Evolutionary conservation across 2,888 invertebrate genomes (phyloP), one percentile per base, ranked within the genome.

Genomic region (Formica aserva): DNA sequence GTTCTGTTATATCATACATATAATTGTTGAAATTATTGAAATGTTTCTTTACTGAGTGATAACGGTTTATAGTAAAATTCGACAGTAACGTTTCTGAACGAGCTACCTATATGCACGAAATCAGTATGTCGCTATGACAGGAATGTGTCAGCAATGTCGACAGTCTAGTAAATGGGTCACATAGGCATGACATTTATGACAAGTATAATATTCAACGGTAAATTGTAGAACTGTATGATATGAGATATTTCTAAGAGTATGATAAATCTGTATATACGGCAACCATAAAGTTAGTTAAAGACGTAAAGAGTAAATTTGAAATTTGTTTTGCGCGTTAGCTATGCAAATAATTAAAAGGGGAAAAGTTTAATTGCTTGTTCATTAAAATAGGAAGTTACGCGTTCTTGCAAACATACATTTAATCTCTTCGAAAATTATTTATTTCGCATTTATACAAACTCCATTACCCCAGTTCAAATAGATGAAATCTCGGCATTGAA

Each of bases 91-190:
- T 60, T 60, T 74, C 29, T 8, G 41, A 3, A n/a, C n/a, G 18
- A n/a, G 26, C 4, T 60, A 9, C 38, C 26, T 55, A 38, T 38
- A 60, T 41, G 11, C 13, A 18, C 29, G 29, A 72, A 72, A 72
- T 72, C 74, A 74, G 41, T 1, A 22, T 18, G 8, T 29, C 29
- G 29, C 60, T 26, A 60, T 72, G 60, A 60, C 29, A 9, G 29
- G 60, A 74, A 60, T 74, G 29, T 60, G 38, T 26, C 41, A 60
- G 60, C n/a, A 26, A 76, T 45, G 74, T 29, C 29, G 41, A 60
- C 45, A 62, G 45, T 29, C n/a, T 62, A 32, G 29, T 41, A 29
- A 72, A 60, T 74, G 26, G 38, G 22, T 74, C n/a, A 45, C 38
- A 29, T 6, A 62, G n/a, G 29, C 41, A 3, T 67, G 29, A 29